Evolutionary conservation across 2,113 vertebrate species (phyloP), one percentile per base, ranked within the genome.

Genomic region (Rynchops niger): DNA sequence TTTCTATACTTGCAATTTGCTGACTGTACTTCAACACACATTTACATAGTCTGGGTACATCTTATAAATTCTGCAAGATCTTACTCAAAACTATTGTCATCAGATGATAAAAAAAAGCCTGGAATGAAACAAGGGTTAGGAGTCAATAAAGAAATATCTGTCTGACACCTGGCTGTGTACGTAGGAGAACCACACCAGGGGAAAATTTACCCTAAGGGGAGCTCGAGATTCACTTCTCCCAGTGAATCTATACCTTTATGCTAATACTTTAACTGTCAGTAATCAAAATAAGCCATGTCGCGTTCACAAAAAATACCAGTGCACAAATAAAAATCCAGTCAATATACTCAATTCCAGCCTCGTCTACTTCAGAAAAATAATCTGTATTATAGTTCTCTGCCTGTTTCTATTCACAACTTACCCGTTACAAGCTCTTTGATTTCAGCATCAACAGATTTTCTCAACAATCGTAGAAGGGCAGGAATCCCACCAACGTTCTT

Each of bases 351-450:
- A 16, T 53, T 62, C 47, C 61, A 58, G 19, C 36, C 34, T 40
- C 22, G 47, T 34, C 15, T 45, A 22, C 45, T 52, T 87, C 32
- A 79, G 50, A 42, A 69, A 70, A 92, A 26, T 4, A 47, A 61
- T 5, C 26, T n/a, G 21, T 40, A 30, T 11, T 45, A 12, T 0
- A 43, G 40, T 38, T 89, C 26, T 50, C 63, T 78, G 69, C 11
- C 43, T 13, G 38, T n/a, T 61, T 90, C 92, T 87, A 30, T 40
- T 30, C 45, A 61, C 67, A 50, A 94, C 98, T 93, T 66, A 99
- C 99, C 99, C 95, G 99, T 99, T 81, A 99, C 99, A 59, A 99
- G 99, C 96, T 99, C 99, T 94, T 99, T 98, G 78, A 99, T 97
- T 98, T 99, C 99, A 2, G 99, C 99, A 94, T 99, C 99, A 5